Base-by-base conservation (phyloP, 2,888 invertebrate species). In the Sturmia bella region DNA sequence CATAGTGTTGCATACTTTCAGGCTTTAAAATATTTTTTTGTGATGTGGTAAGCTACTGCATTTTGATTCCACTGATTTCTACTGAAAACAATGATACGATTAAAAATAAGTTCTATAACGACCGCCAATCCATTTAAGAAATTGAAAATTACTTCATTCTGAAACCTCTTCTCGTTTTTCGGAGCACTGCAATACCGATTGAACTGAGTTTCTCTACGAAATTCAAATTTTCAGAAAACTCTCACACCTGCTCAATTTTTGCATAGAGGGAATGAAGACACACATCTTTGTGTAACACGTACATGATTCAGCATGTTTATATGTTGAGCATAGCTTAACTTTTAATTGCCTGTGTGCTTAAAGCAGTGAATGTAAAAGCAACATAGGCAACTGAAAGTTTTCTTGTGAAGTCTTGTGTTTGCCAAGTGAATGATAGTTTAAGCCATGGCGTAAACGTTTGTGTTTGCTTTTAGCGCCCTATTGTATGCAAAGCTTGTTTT, bases 401-500 rank as follows among this genome's bases (percentile, higher is more conserved):
- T n/a, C n/a, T 12, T 17, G 13, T 43, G n/a, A 15, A 59, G 15
- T 17, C 6, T 37, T 70, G 17, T 32, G 19, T 11, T n/a, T 41
- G 21, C 39, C 45, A 32, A 12, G 11, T 45, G 32, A 4, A 27
- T 21, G 37, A 15, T 13, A 9, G 39, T 39, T 56, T 56, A 45
- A 48, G 66, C 52, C 61, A n/a, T 45, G 54, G 61, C 68, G 39
- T 54, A 57, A 76, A 75, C 54, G 70, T 19, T 41, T 32, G 64
- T 72, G 78, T 78, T 78, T 83, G 61, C 77, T 68, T 74, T 78
- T 54, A 68, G 68, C 78, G 84, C 86, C 86, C 83, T 87, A 88
- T 87, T 88, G 86, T 89, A 89, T 89, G 88, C 88, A 88, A 87
- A 43, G 27, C 13, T 32, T 69, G 68, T 76, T 32, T 17, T 45